Base-by-base conservation (phyloP, 1,140 invertebrate genomes). In the Lepidurus packardi region DNA sequence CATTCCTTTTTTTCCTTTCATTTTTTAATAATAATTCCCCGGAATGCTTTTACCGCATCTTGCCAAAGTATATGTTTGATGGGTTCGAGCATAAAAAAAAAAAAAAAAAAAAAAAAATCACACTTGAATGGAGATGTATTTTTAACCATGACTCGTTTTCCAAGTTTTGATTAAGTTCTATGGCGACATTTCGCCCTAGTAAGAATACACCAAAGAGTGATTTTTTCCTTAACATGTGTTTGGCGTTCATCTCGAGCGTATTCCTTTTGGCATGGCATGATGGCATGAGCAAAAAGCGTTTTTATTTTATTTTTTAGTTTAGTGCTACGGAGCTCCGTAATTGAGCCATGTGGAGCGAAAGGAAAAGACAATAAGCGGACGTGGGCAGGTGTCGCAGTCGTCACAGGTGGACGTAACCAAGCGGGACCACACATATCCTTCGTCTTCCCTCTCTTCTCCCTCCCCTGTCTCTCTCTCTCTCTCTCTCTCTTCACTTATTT, bases 371-470 rank as follows among this genome's bases (percentile, higher is more conserved):
- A 65, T 65, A 65, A 65, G 53, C 53, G 53, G 53, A 65, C 53
- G 53, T 65, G 53, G 53, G 53, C 53, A 65, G 53, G 53, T 65
- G 53, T 65, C 53, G 53, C 53, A 65, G 53, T 65, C 53, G 53
- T 65, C 53, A 65, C 53, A 65, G 53, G 53, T 65, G 53, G 53
- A 65, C 53, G 53, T 65, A 65, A 65, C 53, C 53, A 65, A 65
- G 53, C 53, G 53, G 53, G 53, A 16, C 53, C 53, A 65, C 53
- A 65, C 53, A 65, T 34, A 34, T 65, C 53, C 9, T 21, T 65
- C 53, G 53, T 65, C 53, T 65, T 65, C 53, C 21, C 53, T 65
- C 47, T n/a, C n/a, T n/a, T n/a, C n/a, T n/a, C n/a, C n/a, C n/a
- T n/a, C n/a, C n/a, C n/a, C n/a, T n/a, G n/a, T n/a, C n/a, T n/a